phyloP scores from a whole-genome alignment of 1,140 invertebrate species.

The Galleria mellonella region DNA sequence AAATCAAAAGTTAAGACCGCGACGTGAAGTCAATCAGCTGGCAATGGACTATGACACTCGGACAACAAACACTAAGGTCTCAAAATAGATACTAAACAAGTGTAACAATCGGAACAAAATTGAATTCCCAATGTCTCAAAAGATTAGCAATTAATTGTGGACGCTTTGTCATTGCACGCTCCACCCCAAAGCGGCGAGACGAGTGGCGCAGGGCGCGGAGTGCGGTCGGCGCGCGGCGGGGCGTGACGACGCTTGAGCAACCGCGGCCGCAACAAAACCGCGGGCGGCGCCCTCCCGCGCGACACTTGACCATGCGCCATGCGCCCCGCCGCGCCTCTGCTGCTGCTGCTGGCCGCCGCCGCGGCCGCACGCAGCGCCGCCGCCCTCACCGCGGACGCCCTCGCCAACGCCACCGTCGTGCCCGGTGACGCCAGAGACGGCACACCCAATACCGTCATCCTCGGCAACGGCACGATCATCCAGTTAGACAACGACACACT shows the following conservation, averaged over 20 bases:
- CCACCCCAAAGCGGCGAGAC: too few relatives aligned
- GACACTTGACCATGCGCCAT: conserved; percentile 57
- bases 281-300: conserved; percentile 39
- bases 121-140: too few relatives aligned
- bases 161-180: too few relatives aligned
- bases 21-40: too few relatives aligned
- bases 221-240: conserved; percentile 2
- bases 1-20: too few relatives aligned
- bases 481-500: conserved; percentile 17
- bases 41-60: too few relatives aligned
- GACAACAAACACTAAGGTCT: too few relatives aligned
- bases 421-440: conserved; percentile 2
- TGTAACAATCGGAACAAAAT: too few relatives aligned
- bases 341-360: conserved; percentile 22
- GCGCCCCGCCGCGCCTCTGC: conserved; percentile 41
- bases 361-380: conserved; percentile 23
- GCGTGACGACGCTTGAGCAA: conserved; percentile 38
- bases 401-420: conserved; percentile 6
- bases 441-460: conserved; percentile 9
- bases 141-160: too few relatives aligned
- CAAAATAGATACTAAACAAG: too few relatives aligned
- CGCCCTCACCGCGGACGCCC: conserved; percentile 22
- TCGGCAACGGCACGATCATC: conserved; percentile 21
- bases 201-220: too few relatives aligned
- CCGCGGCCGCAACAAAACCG: conserved; percentile 45